Percentiles rank a stretch among this genome's conserved stretches.
phyloP scores from a whole-genome alignment of 2,888 invertebrate genomes.

The Empis stercorea region DNA sequence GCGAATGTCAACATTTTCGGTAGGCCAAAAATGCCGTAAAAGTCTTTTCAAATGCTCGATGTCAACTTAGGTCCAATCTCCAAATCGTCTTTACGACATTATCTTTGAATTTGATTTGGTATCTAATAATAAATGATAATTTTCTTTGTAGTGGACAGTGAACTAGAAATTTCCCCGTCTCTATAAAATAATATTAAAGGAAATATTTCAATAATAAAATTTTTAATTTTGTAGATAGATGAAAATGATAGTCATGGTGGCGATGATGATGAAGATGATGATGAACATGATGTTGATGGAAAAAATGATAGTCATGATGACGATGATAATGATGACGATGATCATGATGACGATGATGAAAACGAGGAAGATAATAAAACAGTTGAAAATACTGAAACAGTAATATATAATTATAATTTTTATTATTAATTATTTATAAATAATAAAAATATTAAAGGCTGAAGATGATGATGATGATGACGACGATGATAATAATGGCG shows the following conservation, averaged over 20 bases:
- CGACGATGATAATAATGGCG: conserved; percentile 26
- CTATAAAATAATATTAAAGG: no score
- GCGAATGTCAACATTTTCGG: no score
- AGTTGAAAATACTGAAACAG: conserved; percentile 18
- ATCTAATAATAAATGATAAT: no score
- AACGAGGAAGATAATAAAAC: conserved; percentile 20
- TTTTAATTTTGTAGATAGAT: conserved; percentile 13
- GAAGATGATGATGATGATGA: conserved; percentile 37
- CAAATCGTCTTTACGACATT: no score
- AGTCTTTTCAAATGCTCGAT: no score
- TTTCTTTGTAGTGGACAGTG: no score
- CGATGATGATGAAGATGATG: conserved; percentile 22
- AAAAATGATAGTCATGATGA: conserved; percentile 17
- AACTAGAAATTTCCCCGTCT: no score
- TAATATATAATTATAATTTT: conserved; percentile 19
- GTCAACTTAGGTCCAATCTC: no score
- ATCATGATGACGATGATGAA: conserved; percentile 18
- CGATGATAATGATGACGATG: conserved; percentile 20
- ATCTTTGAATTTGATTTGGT: no score
- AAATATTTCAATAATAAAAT: conserved; percentile 14
- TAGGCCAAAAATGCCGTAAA: no score
- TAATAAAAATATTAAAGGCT: conserved; percentile 18
- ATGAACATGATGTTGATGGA: conserved; percentile 23
- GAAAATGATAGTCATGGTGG: conserved; percentile 16
- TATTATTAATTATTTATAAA: conserved; percentile 30